Evolutionary conservation across 37 sponge, comb jelly and placozoan genomes (phyloP), one percentile per base, ranked within the genome.

Genomic region (Theonella swinhoei): DNA sequence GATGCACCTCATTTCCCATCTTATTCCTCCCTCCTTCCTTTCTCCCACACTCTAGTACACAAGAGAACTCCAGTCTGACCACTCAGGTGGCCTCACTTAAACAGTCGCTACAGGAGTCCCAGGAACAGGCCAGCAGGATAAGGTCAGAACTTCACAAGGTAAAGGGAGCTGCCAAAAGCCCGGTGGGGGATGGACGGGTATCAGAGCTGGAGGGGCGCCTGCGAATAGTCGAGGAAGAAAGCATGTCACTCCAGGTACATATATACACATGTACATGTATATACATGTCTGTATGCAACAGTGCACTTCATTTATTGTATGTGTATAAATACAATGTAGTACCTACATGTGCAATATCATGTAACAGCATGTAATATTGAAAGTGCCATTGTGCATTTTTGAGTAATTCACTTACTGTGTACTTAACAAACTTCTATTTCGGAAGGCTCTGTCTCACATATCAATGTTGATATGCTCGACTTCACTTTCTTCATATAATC

Each of bases 81-180:
- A 68, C 4, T 4, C 69, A 68, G 34, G 32, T 68, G 69, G 69
- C 69, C 30, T 5, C 34, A 32, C 69, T 33, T 20, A 68, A 28
- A 68, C 30, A 68, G 34, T 32, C 30, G 2, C 69, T 68, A 4
- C 69, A 68, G 34, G 69, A 68, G 34, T 32, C 14, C 2, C 69
- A 68, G 34, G 69, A 68, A 3, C 5, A 28, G 5, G 20, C 30
- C 33, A 3, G 3, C 25, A 20, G 33, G 9, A 2, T 28, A 29
- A 25, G 42, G 67, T 40, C 9, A 1, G 74, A 87, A 24, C 74
- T 74, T 23, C 23, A 28, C 4, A 24, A 33, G 34, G 61, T 35
- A 14, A 72, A 76, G 22, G 69, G n/a, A 73, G 42, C 79, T 4
- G 41, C 64, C 2, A 78, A 78, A 33, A 61, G 22, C 63, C 25